Evolutionary conservation across 2,888 invertebrate genomes (phyloP).

Genomic region (Parapristionchus giblindavisi): DNA sequence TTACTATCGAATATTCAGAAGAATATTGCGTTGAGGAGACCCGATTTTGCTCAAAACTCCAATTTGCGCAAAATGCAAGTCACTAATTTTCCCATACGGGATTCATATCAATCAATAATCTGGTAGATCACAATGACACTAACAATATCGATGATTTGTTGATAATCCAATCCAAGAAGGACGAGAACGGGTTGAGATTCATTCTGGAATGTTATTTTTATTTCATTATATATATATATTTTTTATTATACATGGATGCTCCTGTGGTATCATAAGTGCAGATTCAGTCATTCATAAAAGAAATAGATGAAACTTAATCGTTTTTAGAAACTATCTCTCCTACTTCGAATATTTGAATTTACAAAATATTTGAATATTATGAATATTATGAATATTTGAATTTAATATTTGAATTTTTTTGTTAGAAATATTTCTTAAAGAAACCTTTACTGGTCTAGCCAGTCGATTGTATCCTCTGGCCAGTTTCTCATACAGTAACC

Average conservation of each 20-base stretch:
- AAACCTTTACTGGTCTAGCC: constrained; percentile 71
- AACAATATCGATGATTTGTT: constrained; percentile 73
- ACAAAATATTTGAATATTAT: background rate
- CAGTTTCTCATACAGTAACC: constrained; percentile 70
- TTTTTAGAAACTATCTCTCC: background rate
- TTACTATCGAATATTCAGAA: too few species aligned
- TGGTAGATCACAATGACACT: background rate
- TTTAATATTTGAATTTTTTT: too few species aligned
- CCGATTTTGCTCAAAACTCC: too few species aligned
- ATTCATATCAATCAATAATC: background rate
- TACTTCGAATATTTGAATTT: too few species aligned
- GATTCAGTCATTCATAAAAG: background rate
- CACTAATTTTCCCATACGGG: background rate
- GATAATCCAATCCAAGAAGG: constrained; percentile 71
- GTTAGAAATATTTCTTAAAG: too few species aligned
- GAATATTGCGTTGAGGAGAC: too few species aligned
- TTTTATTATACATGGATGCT: background rate
- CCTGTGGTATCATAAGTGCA: background rate
- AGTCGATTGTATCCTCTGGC: constrained; percentile 70
- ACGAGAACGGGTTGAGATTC: constrained; percentile 71
- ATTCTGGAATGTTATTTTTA: constrained; percentile 52
- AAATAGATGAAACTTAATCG: background rate
- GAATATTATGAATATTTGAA: background rate
- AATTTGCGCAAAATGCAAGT: too few species aligned
- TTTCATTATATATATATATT: background rate